Percentiles rank a stretch among this genome's conserved stretches.
Evolutionary conservation across 2,797 vertebrate species (phyloP).

Genomic region (Falco biarmicus): DNA sequence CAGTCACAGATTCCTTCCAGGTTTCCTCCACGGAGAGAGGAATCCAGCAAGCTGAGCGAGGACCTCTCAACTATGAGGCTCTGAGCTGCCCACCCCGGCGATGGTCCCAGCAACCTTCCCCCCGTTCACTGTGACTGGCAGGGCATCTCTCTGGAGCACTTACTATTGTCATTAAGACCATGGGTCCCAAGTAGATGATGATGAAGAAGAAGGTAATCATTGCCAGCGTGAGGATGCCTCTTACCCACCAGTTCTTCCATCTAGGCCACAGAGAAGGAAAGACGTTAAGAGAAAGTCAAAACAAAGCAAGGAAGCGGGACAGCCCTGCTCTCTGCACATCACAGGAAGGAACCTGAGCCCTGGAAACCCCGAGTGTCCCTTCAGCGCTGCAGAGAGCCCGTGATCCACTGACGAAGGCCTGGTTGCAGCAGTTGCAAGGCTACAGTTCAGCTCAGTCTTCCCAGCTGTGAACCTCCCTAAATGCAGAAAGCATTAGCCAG

Average conservation of each 20-base stretch:
- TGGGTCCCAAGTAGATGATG: slow-evolving; percentile 97
- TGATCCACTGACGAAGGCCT: background rate
- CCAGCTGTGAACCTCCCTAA: background rate
- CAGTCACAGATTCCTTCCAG: background rate
- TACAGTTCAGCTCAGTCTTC: background rate
- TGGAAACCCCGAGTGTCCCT: background rate
- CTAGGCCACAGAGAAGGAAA: slow-evolving; percentile 71
- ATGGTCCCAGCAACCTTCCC: background rate
- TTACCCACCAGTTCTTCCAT: slow-evolving; percentile 99
- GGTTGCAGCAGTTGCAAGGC: background rate
- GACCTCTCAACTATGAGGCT: background rate
- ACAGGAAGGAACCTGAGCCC: background rate
- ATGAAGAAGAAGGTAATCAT: slow-evolving; percentile 99
- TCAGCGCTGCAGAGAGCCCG: background rate
- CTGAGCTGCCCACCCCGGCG: background rate
- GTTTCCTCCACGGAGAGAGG: background rate
- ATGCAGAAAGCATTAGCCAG: background rate
- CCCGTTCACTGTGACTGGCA: rapidly evolving
- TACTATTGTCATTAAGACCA: slow-evolving; percentile 98
- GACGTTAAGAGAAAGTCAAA: background rate
- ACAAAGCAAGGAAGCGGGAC: background rate
- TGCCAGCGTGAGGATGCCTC: slow-evolving; percentile 95
- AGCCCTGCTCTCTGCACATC: background rate
- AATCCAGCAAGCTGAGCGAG: background rate
- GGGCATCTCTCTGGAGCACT: slow-evolving; percentile 70